Base-by-base conservation (phyloP, 2,888 invertebrate species). In the Eledona agricola region DNA sequence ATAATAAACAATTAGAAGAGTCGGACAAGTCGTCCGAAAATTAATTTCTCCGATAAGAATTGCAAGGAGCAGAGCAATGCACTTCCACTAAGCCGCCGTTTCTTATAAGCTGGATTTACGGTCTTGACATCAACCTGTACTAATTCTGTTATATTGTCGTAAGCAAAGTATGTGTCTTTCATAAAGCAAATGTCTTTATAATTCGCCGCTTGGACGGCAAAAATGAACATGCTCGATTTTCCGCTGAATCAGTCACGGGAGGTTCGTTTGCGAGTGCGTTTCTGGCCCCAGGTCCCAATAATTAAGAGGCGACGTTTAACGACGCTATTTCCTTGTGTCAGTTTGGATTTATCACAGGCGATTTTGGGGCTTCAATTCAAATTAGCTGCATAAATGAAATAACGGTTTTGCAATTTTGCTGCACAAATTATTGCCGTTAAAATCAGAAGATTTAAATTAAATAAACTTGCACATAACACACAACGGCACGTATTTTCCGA, bases 141-240 rank as follows among this genome's bases (percentile, higher is more conserved):
- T 50, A 50, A 50, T 50, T 40, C 47, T 47, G 37, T 37, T 47
- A 47, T 47, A 47, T 47, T 50, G 40, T 46, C 25, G 34, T 25
- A 35, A 46, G 26, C 28, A 34, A 34, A 46, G 34, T 46, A 46
- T 35, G 45, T 38, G 49, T 10, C 32, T 38, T 40, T 22, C 49
- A 49, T 37, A 37, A 38, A 49, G 38, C 49, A 50, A 50, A 45
- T 45, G 34, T 37, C 29, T 47, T 47, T 47, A 47, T 37, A 34
- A 47, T 37, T 47, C 29, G 20, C 22, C 19, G 13, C 19, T 20
- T 35, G 22, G 16, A 10, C 32, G 3, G 22, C 25, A 34, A 46
- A 46, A 34, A 46, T 46, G 34, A 9, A 4, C n/a, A 9, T 22
- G 9, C 25, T 9, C 22, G 35, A 4, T 38, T 23, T 40, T 40